Conservation (phyloP, 2,888 invertebrate species). For the Sesia bembeciformis region DNA sequence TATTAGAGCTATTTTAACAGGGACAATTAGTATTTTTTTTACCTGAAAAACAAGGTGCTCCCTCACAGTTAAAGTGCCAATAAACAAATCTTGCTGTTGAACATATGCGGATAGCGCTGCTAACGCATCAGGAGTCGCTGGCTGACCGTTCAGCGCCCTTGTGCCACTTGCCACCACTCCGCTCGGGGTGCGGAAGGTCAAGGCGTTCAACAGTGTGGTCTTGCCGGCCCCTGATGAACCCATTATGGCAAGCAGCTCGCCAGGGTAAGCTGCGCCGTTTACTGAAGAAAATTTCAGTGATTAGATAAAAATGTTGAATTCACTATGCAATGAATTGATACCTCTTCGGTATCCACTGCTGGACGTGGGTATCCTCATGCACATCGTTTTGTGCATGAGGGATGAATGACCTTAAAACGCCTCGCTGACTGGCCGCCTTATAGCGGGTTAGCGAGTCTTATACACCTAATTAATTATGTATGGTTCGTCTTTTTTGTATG, state of each 20-base stretch:
- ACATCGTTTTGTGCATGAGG: too few relatives aligned
- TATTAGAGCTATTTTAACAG: too few relatives aligned
- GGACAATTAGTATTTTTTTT: constrained; percentile 9
- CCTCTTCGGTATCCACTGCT: too few relatives aligned
- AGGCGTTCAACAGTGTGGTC: constrained; percentile 91
- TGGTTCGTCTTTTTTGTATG: too few relatives aligned
- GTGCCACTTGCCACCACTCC: constrained; percentile 78
- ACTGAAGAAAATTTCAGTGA: constrained; percentile 58
- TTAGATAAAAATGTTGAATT: too few relatives aligned
- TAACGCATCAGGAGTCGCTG: constrained; percentile 80
- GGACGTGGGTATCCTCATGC: too few relatives aligned
- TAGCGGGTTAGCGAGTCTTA: too few relatives aligned
- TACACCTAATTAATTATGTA: too few relatives aligned
- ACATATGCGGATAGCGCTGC: constrained; percentile 91
- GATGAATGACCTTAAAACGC: too few relatives aligned
- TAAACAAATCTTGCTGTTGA: constrained; percentile 94
- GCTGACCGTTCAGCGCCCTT: constrained; percentile 82
- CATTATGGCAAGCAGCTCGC: constrained; percentile 90
- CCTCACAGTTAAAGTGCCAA: constrained; percentile 89
- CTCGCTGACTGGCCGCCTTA: too few relatives aligned
- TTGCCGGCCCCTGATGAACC: constrained; percentile 96
- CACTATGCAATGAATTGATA: too few relatives aligned
- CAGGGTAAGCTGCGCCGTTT: constrained; percentile 87
- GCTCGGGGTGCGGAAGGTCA: constrained; percentile 86
- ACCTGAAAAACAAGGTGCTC: constrained; percentile 94